Percentiles rank a stretch among this genome's conserved stretches.
phyloP scores from a whole-genome alignment of 2,797 vertebrate species.

The Sebastes iracundus region DNA sequence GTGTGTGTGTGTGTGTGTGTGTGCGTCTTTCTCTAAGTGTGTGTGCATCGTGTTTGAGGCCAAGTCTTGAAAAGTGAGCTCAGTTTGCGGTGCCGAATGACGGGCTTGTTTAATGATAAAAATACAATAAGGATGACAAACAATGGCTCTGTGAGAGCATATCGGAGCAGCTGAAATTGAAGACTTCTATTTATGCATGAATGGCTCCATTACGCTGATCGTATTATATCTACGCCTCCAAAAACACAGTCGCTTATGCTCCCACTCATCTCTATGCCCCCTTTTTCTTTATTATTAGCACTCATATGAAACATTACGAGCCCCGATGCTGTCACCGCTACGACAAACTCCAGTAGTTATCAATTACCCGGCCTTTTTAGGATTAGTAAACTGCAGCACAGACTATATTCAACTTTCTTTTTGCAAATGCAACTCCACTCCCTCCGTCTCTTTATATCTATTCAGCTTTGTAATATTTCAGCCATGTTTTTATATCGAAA shows the following conservation, averaged over 20 bases:
- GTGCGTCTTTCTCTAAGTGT: background rate
- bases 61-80: slow-evolving; percentile 28
- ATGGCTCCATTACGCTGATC: slow-evolving; percentile 59
- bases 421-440: background rate
- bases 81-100: slow-evolving; percentile 25
- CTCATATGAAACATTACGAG: slow-evolving; percentile 15
- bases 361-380: slow-evolving; percentile 21
- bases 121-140: slow-evolving; percentile 52
- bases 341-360: slow-evolving; percentile 20
- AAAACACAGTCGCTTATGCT: slow-evolving; percentile 43
- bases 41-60: background rate
- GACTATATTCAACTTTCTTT: background rate
- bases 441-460: background rate
- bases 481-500: slow-evolving; percentile 9
- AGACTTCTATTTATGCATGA: slow-evolving; percentile 50
- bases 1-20: slow-evolving; percentile 6
- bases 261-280: slow-evolving; percentile 19
- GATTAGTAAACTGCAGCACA: slow-evolving; percentile 6
- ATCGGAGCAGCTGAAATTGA: slow-evolving; percentile 55
- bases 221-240: slow-evolving; percentile 44
- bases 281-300: slow-evolving; percentile 14
- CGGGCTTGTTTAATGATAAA: slow-evolving; percentile 57
- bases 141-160: slow-evolving; percentile 42
- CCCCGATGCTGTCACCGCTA: background rate
- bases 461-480: slow-evolving; percentile 29